Conservation (phyloP, 2,797 vertebrate species). For the Hipposideros larvatus region DNA sequence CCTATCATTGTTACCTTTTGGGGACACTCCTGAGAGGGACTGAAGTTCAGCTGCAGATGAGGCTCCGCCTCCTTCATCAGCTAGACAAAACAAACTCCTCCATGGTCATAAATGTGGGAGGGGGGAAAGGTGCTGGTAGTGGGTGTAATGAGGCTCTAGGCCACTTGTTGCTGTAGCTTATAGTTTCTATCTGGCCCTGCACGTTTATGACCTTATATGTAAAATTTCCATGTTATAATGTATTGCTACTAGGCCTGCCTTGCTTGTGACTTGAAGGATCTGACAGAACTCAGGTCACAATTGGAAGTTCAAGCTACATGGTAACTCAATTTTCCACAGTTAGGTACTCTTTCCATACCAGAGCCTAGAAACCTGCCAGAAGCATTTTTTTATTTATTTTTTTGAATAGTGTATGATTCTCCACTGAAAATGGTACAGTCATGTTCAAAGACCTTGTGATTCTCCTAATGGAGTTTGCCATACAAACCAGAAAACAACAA, state of each 20-base stretch:
- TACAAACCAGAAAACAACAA: no score
- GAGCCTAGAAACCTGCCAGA: not conserved
- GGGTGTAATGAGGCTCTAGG: not conserved
- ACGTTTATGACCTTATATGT: not conserved
- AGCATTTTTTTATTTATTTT: not conserved
- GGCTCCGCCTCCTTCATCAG: not conserved
- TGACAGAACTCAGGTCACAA: not conserved
- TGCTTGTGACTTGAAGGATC: not conserved
- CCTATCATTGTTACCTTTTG: not conserved
- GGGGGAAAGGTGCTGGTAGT: not conserved
- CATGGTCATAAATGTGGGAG: not conserved
- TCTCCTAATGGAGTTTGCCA: not conserved
- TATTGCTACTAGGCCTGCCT: not conserved
- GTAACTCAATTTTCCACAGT: not conserved
- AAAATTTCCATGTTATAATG: not conserved
- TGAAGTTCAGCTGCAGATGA: not conserved
- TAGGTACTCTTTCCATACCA: not conserved
- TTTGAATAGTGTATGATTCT: not conserved
- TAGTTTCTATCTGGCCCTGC: not conserved
- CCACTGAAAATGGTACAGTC: not conserved
- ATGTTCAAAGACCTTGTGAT: not conserved
- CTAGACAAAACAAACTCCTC: not conserved
- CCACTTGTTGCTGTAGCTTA: not conserved
- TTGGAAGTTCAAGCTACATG: not conserved
- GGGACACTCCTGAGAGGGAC: not conserved